Evolutionary conservation across 2,797 vertebrate genomes (phyloP).

Genomic region (Uromys caudimaculatus): DNA sequence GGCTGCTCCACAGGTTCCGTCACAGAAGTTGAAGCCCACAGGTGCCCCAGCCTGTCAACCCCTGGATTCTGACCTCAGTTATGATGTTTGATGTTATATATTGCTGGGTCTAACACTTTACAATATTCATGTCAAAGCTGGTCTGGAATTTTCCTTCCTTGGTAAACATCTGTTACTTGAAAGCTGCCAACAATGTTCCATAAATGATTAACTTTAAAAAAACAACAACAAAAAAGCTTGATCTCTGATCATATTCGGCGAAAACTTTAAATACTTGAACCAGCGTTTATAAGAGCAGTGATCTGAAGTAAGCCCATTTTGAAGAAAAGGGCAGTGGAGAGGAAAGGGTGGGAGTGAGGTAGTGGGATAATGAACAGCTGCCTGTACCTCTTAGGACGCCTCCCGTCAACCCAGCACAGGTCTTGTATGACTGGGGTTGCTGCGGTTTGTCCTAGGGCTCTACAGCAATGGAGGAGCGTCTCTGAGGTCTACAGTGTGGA

Average conservation of each 20-base stretch:
- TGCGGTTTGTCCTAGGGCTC: fast-evolving
- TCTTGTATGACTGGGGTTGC: background rate
- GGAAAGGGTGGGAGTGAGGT: background rate
- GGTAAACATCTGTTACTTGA: background rate
- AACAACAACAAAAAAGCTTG: background rate
- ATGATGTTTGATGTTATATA: background rate
- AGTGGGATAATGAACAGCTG: too few relatives aligned
- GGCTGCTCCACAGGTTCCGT: background rate
- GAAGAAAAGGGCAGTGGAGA: background rate
- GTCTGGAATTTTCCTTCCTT: constrained; percentile 31
- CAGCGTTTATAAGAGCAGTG: background rate
- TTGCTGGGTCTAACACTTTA: background rate
- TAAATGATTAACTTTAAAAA: constrained; percentile 12
- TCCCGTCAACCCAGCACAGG: background rate
- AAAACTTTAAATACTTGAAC: background rate
- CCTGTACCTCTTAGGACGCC: background rate
- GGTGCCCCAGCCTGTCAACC: background rate
- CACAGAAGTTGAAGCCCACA: background rate
- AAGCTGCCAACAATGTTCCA: constrained; percentile 12
- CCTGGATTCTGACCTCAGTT: background rate
- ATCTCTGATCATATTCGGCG: background rate
- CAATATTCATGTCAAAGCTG: background rate
- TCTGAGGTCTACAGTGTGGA: fast-evolving
- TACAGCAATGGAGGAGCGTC: too few relatives aligned
- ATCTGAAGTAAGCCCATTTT: background rate